Evolutionary conservation across 2,797 vertebrate species (phyloP), one percentile per base, ranked within the genome.

Genomic region (Spinus olivaceus): DNA sequence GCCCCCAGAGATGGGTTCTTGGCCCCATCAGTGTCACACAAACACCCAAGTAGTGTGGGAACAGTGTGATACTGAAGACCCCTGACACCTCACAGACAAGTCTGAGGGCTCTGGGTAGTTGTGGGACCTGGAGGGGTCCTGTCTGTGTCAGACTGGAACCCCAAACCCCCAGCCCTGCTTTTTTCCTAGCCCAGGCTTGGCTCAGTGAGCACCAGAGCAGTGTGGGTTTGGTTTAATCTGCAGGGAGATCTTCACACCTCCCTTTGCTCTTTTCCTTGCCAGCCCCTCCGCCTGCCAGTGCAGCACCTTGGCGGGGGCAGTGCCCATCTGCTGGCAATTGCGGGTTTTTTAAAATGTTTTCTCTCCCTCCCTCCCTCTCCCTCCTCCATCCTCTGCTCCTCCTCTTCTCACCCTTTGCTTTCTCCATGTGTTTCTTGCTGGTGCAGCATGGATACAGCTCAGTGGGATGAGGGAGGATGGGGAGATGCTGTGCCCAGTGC

Each of bases 201-300:
- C 59, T 78, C 69, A 59, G 51, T 1, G 41, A 72, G 49, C 44
- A 81, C 54, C 70, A 76, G 65, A 11, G 2, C 50, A 24, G 59
- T 5, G 87, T 54, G 50, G 2, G 42, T 86, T 81, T 17, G 71
- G 10, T 76, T 83, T 88, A 88, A 94, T 92, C 93, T 94, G 47
- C 83, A 32, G 54, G 41, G 57, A 72, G 86, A 95, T 92, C 90
- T 96, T 95, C 93, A 93, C 96, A 93, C 93, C 86, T 88, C 69
- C 66, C 44, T 88, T 92, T 95, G 95, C 92, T 95, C 92, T 95
- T 96, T 95, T 87, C 74, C 77, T 81, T 0, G 17, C 56, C 91
- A 88, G 80, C 89, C 88, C 80, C 82, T 86, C 65, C 0, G 16
- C 89, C 83, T 90, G 92, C 70, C 88, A 53, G 78, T 64, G 20